A percentile compares a stretch with the other conserved stretches of the same genome.
These are phyloP conservation scores for Odontocolon sp. DNA, from an alignment of 2,888 invertebrate genomes.

Conservation along the genomic window DNA sequence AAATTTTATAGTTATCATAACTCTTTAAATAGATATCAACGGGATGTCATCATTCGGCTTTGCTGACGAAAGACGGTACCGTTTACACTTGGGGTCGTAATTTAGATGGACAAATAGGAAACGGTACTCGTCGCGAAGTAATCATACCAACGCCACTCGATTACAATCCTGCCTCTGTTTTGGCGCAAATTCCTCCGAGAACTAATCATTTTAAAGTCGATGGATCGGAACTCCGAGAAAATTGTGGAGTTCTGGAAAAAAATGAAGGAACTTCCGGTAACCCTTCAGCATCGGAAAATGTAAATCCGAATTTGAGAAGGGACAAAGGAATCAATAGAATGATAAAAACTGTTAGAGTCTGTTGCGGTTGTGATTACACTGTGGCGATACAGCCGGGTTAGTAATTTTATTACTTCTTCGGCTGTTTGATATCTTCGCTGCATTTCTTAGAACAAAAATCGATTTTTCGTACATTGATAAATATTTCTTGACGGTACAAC, in stretches of 20 bases:
- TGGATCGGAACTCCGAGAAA: conserved; percentile 52
- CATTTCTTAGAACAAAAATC: background rate
- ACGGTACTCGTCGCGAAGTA: conserved; percentile 85
- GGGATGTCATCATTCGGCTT: conserved; percentile 92
- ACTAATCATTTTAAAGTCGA: conserved; percentile 60
- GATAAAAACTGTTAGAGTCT: conserved; percentile 80
- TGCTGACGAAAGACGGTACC: conserved; percentile 87
- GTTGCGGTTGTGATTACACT: conserved; percentile 90
- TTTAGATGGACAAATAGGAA: conserved; percentile 94
- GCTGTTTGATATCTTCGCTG: background rate
- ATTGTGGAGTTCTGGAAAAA: conserved; percentile 50
- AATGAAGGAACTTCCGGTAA: conserved; percentile 47
- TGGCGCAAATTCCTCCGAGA: conserved; percentile 71
- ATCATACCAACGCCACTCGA: conserved; percentile 83
- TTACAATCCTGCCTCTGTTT: conserved; percentile 78
- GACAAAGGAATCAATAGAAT: conserved; percentile 67
- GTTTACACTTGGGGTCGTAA: conserved; percentile 94
- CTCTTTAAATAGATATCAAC: conserved; percentile 81
- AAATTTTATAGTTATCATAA: conserved; percentile 26
- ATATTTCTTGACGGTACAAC: conserved; percentile 20
- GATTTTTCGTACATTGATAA: background rate
- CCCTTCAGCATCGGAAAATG: conserved; percentile 38
- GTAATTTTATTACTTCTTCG: background rate
- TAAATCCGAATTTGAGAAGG: conserved; percentile 65
- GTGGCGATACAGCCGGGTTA: conserved; percentile 83